Percentiles rank a stretch among this genome's conserved stretches.
These are phyloP conservation scores for Adelosebastes latens DNA, from an alignment of 2,797 vertebrate species.

Conservation along the genomic window DNA sequence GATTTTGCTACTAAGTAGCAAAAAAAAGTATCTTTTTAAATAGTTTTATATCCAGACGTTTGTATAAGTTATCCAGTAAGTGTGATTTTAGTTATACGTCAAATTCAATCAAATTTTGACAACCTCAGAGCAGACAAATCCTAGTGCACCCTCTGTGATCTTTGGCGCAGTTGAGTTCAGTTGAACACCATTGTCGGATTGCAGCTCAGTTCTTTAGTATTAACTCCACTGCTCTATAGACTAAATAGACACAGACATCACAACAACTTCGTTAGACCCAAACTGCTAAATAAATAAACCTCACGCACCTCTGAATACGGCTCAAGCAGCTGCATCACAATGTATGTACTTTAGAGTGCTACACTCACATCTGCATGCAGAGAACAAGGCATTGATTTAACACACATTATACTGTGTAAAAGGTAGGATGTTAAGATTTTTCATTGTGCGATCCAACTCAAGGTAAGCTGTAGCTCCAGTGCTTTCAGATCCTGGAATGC, in stretches of 20 bases:
- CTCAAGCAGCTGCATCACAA: neutral
- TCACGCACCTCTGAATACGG: neutral
- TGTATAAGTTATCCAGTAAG: neutral
- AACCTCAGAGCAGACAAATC: neutral
- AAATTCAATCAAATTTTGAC: neutral
- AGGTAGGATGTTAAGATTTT: neutral
- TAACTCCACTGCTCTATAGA: neutral
- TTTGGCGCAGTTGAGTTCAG: neutral
- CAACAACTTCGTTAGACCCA: neutral
- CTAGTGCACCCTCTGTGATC: neutral
- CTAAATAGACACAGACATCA: neutral
- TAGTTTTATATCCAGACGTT: neutral
- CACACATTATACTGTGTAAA: neutral
- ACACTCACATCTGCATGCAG: neutral
- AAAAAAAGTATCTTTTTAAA: neutral
- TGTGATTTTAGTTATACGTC: too few relatives aligned
- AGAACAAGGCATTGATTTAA: neutral
- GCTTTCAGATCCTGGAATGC: slow-evolving; percentile 8
- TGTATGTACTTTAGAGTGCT: neutral
- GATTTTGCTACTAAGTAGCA: neutral
- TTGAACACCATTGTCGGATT: neutral
- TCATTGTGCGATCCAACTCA: slow-evolving; percentile 24
- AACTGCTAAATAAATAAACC: neutral
- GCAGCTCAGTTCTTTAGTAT: neutral
- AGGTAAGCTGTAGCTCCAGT: slow-evolving; percentile 10